Base-by-base conservation (phyloP, 1,140 invertebrate genomes). In the Zophobas atratus region DNA sequence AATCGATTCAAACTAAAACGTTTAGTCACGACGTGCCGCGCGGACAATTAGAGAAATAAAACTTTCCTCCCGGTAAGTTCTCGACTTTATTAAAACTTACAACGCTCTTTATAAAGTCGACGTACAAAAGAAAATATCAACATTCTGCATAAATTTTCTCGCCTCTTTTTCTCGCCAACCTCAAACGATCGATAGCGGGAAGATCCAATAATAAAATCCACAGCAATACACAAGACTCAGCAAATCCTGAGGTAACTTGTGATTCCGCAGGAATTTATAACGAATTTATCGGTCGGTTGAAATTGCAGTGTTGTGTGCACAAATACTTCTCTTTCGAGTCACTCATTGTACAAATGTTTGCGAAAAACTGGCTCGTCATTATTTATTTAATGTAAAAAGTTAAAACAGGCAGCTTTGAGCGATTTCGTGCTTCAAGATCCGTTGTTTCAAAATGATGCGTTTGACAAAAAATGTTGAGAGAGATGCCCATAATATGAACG, bases 41-140 rank as follows among this genome's bases (percentile, higher is more conserved):
- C 5, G 38, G 60, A 67, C 60, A 67, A 67, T 67, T 67, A 67
- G 33, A 67, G 60, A 43, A 67, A 67, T 43, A 43, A 67, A 43
- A 60, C 56, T 6, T 8, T 33, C 33, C 8, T 35, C 8, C 38
- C 60, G 38, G 39, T 36, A 43, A n/a, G 39, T 46, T 43, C 39
- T 46, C 60, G 39, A 67, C 38, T 67, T 67, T 67, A 67, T 67
- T 67, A 67, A 67, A 67, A 67, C 60, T 67, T 67, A 67, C 60
- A 67, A 43, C 60, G 60, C 60, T 67, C 60, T 67, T 67, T 67
- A 67, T 67, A 67, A 67, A 63, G 57, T 63, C 43, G 39, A 67
- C 38, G 60, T 20, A 43, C 20, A 39, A 67, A 32, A 41, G 43
- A 67, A 67, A 67, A 67, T 5, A 38, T 38, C 57, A 63, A 63